A percentile compares a stretch with the other conserved stretches of the same genome.
Conservation (phyloP, 1,140 invertebrate genomes). For the Metopolophium dirhodum region DNA sequence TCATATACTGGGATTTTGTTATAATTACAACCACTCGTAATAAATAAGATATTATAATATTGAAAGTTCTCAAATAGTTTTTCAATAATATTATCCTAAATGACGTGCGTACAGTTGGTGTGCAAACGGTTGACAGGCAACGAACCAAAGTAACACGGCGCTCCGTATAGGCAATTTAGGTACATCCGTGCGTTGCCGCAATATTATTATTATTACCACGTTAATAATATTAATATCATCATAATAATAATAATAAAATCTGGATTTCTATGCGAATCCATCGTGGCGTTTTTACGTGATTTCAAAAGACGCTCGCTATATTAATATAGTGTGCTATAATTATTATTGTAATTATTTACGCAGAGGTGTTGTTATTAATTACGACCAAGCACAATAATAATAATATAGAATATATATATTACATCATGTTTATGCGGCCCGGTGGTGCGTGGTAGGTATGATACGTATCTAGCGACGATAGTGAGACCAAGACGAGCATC, state of each 20-base stretch:
- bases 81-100: background rate
- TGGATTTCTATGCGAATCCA: no score
- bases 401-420: background rate
- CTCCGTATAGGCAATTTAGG: background rate
- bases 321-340: background rate
- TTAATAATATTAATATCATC: background rate
- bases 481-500: background rate
- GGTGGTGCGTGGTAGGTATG: background rate
- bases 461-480: background rate
- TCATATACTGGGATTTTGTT: background rate
- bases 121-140: background rate
- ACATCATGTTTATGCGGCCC: background rate
- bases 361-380: background rate
- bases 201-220: background rate
- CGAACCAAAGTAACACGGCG: background rate
- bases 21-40: background rate
- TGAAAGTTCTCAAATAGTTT: background rate
- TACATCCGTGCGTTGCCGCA: no score
- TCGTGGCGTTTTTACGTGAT: background rate
- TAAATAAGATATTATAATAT: background rate
- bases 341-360: background rate
- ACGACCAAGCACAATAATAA: background rate
- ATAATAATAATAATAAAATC: no score
- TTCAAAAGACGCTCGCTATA: background rate
- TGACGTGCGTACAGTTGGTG: background rate